Percentiles rank a stretch among this genome's conserved stretches.
These are phyloP conservation scores for Musca domestica DNA, from an alignment of 1,140 invertebrate genomes.

Conservation along the genomic window DNA sequence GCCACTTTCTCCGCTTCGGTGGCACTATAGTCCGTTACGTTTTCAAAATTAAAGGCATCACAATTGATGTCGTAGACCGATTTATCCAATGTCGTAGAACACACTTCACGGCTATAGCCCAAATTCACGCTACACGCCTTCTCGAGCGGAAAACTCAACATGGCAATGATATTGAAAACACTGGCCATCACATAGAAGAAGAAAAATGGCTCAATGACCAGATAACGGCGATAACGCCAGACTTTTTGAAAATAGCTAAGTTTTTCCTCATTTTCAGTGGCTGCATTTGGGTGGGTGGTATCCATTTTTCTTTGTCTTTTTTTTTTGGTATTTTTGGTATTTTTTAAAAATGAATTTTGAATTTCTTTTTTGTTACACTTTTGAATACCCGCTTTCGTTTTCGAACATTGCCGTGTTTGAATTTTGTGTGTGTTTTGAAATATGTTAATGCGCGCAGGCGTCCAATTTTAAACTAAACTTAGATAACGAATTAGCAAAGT, in stretches of 20 bases:
- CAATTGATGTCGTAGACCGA: slow-evolving; percentile 45
- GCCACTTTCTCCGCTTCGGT: slow-evolving; percentile 26
- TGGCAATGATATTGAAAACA: slow-evolving; percentile 54
- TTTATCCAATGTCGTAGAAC: slow-evolving; percentile 58
- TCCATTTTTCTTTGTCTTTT: background rate
- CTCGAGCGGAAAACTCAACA: slow-evolving; percentile 58
- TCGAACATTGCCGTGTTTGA: background rate
- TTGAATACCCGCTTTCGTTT: background rate
- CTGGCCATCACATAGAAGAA: slow-evolving; percentile 56
- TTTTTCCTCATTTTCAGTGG: slow-evolving; percentile 28
- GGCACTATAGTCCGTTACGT: slow-evolving; percentile 41
- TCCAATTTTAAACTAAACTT: slow-evolving; percentile 16
- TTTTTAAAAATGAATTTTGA: background rate
- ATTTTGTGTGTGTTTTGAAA: background rate
- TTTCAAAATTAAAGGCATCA: slow-evolving; percentile 44
- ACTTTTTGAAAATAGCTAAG: slow-evolving; percentile 46
- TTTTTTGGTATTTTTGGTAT: background rate
- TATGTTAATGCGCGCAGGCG: slow-evolving; percentile 3
- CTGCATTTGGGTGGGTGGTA: background rate
- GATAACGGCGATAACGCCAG: slow-evolving; percentile 43
- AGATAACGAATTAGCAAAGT: background rate
- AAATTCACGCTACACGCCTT: slow-evolving; percentile 66
- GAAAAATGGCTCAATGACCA: slow-evolving; percentile 57
- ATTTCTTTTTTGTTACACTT: background rate
- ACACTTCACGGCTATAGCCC: slow-evolving; percentile 58